Conservation (phyloP, 1,140 invertebrate genomes). For the Drosophila sp. region DNA sequence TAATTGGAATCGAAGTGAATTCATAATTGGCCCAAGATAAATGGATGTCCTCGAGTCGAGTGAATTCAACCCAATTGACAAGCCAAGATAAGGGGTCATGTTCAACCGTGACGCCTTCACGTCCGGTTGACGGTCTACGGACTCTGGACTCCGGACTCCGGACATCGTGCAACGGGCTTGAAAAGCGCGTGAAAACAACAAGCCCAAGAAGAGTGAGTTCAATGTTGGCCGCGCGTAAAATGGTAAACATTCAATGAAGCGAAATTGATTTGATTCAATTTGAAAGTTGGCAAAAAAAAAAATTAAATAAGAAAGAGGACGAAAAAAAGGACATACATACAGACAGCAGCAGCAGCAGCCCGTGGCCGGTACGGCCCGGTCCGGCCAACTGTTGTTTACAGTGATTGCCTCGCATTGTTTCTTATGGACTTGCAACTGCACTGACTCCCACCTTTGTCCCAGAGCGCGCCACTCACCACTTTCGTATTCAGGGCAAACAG, state of each 20-base stretch:
- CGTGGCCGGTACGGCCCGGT: background rate
- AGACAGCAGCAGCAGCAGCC: background rate
- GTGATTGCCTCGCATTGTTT: conserved; percentile 44
- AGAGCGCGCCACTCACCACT: background rate
- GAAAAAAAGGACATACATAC: conserved; percentile 7
- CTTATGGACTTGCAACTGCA: conserved; percentile 7
- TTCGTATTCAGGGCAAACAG: conserved; percentile 11
- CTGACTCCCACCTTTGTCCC: background rate
- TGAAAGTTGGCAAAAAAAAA: conserved; percentile 49
- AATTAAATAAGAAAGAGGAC: conserved; percentile 9
- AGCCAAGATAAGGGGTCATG: conserved; percentile 22
- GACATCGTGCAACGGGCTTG: conserved; percentile 10
- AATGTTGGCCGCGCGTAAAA: conserved; percentile 34
- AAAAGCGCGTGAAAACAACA: conserved; percentile 43
- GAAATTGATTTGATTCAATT: conserved; percentile 77
- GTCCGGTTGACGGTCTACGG: conserved; percentile 31
- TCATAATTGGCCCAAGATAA: conserved; percentile 11
- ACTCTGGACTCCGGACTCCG: conserved; percentile 6
- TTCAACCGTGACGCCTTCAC: conserved; percentile 38
- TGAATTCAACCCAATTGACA: conserved; percentile 11
- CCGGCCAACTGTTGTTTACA: conserved; percentile 38
- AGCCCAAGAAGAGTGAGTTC: background rate
- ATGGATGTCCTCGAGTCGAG: background rate
- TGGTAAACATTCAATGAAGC: conserved; percentile 75
- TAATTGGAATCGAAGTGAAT: conserved; percentile 17